Base-by-base conservation (phyloP, 1,140 invertebrate genomes). In the Diabrotica virgifera region DNA sequence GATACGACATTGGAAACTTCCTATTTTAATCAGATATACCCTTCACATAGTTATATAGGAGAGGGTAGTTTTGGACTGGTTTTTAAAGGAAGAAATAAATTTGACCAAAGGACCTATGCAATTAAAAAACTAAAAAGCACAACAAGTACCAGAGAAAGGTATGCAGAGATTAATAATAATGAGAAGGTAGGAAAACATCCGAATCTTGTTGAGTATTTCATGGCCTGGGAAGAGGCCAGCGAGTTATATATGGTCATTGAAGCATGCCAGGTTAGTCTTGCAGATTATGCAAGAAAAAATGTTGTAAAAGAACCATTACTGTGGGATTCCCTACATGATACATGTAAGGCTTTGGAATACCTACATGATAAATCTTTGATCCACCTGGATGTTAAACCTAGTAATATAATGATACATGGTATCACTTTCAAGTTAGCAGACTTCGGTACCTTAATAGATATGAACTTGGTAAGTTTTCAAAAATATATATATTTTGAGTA, bases 341-440 rank as follows among this genome's bases (percentile, higher is more conserved):
- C 80, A 56, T 63, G 72, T 38, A 72, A 72, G 62, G 74, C 65
- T 5, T 40, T 76, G 11, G 51, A 70, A 55, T 73, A 60, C 64
- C 54, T 76, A 14, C 74, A 76, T 54, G 52, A 53, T 8, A 68
- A 65, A 40, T 82, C 88, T 76, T 78, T 90, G 40, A 82, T 91
- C 50, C 90, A 92, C 76, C 82, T 91, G 76, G 90, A 92, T 75
- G 89, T 92, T 35, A 92, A 92, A 79, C 85, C 89, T 60, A 89
- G 89, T 35, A 92, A 92, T 79, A 90, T 92, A 55, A 84, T 91
- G 67, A 79, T 85, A 46, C 82, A 85, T 50, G 82, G 81, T 79
- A 86, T 80, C 64, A 80, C 64, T 65, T 91, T 86, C 72, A 91
- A 92, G 75, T 77, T 92, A 35, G 88, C 87, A 37, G 90, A 92